phyloP scores from a whole-genome alignment of 2,113 vertebrate species.

The Sterrhoptilus dennistouni region DNA sequence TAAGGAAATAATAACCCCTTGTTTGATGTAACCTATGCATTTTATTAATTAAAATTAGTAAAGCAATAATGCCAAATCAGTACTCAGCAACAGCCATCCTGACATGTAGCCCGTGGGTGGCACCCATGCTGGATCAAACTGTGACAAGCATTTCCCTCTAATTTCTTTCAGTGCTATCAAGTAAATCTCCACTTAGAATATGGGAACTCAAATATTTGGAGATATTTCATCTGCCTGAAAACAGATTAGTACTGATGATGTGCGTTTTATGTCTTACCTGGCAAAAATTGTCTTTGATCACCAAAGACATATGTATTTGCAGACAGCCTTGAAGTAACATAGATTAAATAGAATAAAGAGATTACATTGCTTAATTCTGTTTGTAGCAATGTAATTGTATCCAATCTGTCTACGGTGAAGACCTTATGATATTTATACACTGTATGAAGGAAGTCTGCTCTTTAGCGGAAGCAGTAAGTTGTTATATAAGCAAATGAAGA shows the following conservation, averaged over 20 bases:
- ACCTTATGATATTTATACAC: background rate
- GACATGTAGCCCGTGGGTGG: background rate
- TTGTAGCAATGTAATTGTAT: background rate
- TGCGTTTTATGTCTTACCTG: background rate
- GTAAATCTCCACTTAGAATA: background rate
- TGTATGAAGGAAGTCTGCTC: background rate
- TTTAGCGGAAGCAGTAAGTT: background rate
- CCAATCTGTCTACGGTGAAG: background rate
- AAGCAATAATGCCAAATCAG: background rate
- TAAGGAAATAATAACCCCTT: background rate
- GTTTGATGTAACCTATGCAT: background rate
- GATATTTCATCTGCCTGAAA: background rate
- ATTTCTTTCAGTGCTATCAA: background rate
- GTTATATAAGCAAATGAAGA: background rate
- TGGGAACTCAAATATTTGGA: background rate
- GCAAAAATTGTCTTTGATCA: background rate
- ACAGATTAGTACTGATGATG: background rate
- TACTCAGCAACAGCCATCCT: background rate
- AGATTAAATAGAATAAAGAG: background rate
- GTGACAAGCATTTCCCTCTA: background rate
- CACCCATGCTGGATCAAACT: background rate
- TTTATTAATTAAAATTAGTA: background rate
- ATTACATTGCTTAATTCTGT: background rate
- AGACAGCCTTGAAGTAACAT: background rate
- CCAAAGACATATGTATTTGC: background rate